Percentiles rank a stretch among this genome's conserved stretches.
phyloP scores from a whole-genome alignment of 2,797 vertebrate species.

The Chiroxiphia lanceolata region DNA sequence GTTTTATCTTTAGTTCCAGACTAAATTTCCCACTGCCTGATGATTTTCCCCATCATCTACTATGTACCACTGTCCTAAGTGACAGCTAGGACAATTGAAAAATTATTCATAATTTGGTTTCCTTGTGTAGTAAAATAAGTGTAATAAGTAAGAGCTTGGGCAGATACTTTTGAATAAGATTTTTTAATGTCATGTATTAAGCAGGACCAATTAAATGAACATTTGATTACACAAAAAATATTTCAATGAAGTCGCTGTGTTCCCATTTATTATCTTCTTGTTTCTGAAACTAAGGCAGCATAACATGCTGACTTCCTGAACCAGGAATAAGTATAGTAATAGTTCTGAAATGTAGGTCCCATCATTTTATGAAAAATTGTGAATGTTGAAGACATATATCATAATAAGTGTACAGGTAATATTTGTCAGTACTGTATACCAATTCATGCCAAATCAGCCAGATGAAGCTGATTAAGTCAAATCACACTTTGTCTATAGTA shows the following conservation, averaged over 20 bases:
- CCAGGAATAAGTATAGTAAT: neutral
- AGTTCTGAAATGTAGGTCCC: neutral
- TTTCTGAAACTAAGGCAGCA: neutral
- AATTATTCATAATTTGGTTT: neutral
- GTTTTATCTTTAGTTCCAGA: neutral
- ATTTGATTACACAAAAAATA: neutral
- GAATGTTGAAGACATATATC: neutral
- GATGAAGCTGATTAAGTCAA: neutral
- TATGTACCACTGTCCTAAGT: neutral
- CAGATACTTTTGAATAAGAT: neutral
- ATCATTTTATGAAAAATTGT: neutral
- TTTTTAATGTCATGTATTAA: neutral
- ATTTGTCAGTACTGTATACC: neutral
- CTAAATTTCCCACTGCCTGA: neutral
- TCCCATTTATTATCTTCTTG: neutral
- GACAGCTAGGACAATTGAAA: neutral
- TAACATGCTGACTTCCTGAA: neutral
- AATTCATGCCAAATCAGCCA: neutral
- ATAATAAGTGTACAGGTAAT: neutral
- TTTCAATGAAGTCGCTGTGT: neutral
- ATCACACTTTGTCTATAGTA: neutral
- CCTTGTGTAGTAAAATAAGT: neutral
- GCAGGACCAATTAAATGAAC: neutral
- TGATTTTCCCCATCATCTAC: neutral
- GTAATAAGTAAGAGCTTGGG: neutral